Evolutionary conservation across 1,140 invertebrate species (phyloP).

Genomic region (Helicoverpa zea): DNA sequence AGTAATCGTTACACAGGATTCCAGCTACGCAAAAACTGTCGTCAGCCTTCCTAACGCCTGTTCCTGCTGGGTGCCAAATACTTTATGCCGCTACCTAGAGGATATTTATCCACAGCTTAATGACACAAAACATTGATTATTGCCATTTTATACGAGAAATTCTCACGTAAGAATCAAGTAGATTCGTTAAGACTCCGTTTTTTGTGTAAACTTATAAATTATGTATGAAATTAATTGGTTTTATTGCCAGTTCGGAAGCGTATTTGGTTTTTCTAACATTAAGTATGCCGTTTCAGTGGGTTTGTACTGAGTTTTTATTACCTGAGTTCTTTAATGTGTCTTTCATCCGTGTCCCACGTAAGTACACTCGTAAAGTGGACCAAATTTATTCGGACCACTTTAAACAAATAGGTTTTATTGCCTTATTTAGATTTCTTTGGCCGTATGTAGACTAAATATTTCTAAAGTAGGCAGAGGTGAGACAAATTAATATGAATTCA

Average conservation of each 20-base stretch:
- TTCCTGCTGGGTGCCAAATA: conserved; percentile 41
- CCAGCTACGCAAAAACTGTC: conserved; percentile 31
- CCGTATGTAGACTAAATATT: neutral
- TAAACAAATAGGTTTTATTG: conserved; percentile 1
- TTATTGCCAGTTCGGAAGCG: conserved; percentile 20
- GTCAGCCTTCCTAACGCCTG: conserved; percentile 18
- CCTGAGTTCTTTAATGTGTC: neutral
- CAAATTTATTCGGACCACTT: neutral
- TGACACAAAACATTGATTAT: conserved; percentile 46
- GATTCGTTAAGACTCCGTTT: neutral
- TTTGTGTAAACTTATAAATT: conserved; percentile 18
- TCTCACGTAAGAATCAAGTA: conserved; percentile 31
- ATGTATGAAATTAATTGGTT: conserved; percentile 32
- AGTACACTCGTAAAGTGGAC: neutral
- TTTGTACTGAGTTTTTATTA: neutral
- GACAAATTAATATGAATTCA: no score
- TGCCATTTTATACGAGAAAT: conserved; percentile 43
- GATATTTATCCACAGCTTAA: conserved; percentile 40
- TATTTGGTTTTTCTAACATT: conserved; percentile 11
- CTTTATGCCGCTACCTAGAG: conserved; percentile 28
- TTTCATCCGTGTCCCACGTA: conserved; percentile 15
- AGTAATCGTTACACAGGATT: conserved; percentile 29
- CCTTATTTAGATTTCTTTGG: conserved; percentile 6
- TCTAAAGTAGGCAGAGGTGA: neutral
- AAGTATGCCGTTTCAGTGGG: neutral